These are phyloP conservation scores for Sepiola atlantica DNA, from an alignment of 2,888 invertebrate species.

Conservation along the genomic window DNA sequence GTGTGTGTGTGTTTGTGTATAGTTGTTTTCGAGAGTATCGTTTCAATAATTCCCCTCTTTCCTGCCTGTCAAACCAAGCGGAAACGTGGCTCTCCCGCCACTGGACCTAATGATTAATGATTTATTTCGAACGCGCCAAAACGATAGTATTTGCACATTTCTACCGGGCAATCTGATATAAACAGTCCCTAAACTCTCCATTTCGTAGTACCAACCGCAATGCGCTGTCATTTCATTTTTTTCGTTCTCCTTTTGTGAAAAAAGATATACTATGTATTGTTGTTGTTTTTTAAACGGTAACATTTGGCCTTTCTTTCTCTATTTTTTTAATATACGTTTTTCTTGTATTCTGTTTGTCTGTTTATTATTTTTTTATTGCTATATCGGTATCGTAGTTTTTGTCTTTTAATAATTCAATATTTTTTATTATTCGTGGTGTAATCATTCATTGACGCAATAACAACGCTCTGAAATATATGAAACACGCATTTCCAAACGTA, in stretches of 20 bases:
- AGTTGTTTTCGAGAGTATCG: neutral
- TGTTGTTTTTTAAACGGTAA: no score
- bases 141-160: neutral
- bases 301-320: no score
- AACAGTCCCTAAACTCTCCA: neutral
- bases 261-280: no score
- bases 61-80: neutral
- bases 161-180: neutral
- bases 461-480: no score
- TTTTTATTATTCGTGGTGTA: no score
- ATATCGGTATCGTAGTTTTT: neutral
- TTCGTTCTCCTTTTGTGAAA: neutral
- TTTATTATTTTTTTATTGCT: neutral
- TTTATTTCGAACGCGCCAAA: neutral
- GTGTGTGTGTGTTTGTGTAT: neutral
- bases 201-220: neutral
- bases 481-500: no score
- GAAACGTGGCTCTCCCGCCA: neutral
- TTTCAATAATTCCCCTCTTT: neutral
- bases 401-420: neutral
- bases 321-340: no score
- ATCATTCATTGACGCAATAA: no score
- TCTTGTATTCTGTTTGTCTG: neutral
- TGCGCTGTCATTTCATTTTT: neutral
- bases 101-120: neutral